A percentile compares a stretch with the other conserved stretches of the same genome.
Conservation (phyloP, 2,797 vertebrate species). For the Euphonia xanthogaster region DNA sequence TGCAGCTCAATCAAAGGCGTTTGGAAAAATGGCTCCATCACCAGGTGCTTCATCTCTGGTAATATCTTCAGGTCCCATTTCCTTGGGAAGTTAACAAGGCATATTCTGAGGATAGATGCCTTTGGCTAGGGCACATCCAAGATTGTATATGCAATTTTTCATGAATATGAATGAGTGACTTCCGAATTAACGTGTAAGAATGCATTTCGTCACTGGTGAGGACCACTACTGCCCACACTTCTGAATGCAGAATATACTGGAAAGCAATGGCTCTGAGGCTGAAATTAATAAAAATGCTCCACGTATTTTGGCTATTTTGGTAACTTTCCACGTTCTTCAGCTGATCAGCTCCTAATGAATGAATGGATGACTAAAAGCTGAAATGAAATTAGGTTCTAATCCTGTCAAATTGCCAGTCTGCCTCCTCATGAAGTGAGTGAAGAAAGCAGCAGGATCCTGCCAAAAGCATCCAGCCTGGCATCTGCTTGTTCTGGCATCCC, state of each 20-base stretch:
- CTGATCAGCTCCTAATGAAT: background rate
- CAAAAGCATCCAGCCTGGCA: background rate
- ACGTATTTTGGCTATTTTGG: background rate
- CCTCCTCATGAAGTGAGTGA: background rate
- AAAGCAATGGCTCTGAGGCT: background rate
- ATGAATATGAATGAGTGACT: background rate
- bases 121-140: background rate
- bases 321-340: background rate
- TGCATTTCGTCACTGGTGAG: background rate
- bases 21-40: background rate
- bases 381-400: background rate
- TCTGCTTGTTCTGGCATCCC: background rate
- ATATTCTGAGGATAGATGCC: conserved; percentile 26
- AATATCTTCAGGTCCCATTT: conserved; percentile 28
- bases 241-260: background rate
- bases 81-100: conserved; percentile 43
- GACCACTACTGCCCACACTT: background rate
- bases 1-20: conserved; percentile 7
- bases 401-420: background rate
- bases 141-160: background rate
- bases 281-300: background rate
- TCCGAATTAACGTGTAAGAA: background rate
- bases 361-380: background rate
- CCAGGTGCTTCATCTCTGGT: background rate
- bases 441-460: background rate